phyloP scores from a whole-genome alignment of 1,140 invertebrate genomes.

The Polypedilum vanderplanki region DNA sequence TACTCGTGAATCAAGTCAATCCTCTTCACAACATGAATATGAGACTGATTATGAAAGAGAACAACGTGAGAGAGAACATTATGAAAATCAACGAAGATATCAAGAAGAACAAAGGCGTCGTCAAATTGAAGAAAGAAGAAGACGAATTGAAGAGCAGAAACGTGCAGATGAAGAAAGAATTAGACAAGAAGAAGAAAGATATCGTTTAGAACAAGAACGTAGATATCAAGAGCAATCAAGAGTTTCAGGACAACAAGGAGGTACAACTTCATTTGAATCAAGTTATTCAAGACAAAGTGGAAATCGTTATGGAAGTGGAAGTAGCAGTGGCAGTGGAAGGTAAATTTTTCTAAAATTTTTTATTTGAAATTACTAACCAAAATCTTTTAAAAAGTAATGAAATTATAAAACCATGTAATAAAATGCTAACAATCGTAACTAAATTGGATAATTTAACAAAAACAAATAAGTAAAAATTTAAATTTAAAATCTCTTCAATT shows the following conservation, averaged over 20 bases:
- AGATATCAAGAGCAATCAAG: background rate
- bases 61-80: background rate
- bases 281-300: background rate
- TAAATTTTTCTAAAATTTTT: background rate
- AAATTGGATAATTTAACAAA: background rate
- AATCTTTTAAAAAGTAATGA: slow-evolving; percentile 1
- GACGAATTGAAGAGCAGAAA: background rate
- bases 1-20: background rate
- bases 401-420: slow-evolving; percentile 1
- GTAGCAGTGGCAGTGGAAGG: background rate
- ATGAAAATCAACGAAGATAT: background rate
- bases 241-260: background rate
- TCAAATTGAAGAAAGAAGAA: background rate
- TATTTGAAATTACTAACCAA: background rate
- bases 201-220: background rate
- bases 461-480: background rate
- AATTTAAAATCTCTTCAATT: background rate
- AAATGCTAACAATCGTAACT: background rate
- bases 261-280: background rate
- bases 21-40: background rate
- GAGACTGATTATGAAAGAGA: background rate
- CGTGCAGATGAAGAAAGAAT: background rate
- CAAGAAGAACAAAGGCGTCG: background rate
- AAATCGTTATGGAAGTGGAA: background rate
- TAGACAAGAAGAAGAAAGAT: background rate